These are phyloP conservation scores for Alosa sapidissima DNA, from an alignment of 2,797 vertebrate species.

Conservation along the genomic window DNA sequence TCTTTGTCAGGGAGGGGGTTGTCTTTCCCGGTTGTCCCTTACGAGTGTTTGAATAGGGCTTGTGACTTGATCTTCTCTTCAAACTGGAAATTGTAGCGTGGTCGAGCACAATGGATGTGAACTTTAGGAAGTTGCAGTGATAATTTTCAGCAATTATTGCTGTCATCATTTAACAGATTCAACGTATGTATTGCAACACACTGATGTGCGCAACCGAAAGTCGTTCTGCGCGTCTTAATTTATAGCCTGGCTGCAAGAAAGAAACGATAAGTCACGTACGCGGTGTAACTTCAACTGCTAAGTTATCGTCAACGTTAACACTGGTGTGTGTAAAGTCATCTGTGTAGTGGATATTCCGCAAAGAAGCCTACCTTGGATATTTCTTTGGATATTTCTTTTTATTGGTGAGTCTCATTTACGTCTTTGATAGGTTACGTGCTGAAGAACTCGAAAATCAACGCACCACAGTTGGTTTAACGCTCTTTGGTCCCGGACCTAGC, in stretches of 20 bases:
- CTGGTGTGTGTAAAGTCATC: not conserved
- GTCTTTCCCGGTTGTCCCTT: constrained; percentile 72
- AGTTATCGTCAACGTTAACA: not conserved
- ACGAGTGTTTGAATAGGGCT: constrained; percentile 52
- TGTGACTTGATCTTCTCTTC: not conserved
- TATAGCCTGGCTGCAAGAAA: not conserved
- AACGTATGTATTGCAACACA: not conserved
- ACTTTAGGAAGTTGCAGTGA: not conserved
- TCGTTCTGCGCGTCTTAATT: not conserved
- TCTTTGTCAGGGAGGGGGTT: constrained; percentile 53
- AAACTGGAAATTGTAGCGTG: not conserved
- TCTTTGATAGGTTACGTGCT: not conserved
- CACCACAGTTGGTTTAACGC: too few species aligned
- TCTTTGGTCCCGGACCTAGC: not conserved
- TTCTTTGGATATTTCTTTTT: constrained; percentile 1
- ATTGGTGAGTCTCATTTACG: not conserved
- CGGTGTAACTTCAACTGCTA: not conserved
- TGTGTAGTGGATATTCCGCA: not conserved
- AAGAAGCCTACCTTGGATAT: not conserved
- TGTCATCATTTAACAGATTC: not conserved
- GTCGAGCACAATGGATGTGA: constrained; percentile 4
- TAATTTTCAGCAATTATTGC: not conserved
- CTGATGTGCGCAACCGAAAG: not conserved
- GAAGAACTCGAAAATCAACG: not conserved
- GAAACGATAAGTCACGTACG: not conserved